A percentile compares a stretch with the other conserved stretches of the same genome.
These are phyloP conservation scores for Lipotes vexillifer DNA, from an alignment of 2,113 vertebrate species.

Conservation along the genomic window DNA sequence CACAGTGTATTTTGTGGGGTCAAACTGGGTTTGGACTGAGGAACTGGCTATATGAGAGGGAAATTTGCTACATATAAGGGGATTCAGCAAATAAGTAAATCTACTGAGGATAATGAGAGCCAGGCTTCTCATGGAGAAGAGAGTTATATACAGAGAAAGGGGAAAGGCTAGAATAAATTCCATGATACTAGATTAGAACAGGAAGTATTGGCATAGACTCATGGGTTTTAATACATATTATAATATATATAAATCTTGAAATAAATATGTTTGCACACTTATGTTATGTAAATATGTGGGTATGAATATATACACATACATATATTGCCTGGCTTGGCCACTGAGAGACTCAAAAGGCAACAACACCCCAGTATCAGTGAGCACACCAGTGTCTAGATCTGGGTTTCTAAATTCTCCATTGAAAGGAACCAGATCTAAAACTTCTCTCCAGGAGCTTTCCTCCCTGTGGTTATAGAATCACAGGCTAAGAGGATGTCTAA, in stretches of 20 bases:
- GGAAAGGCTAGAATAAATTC: neutral
- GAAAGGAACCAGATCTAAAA: neutral
- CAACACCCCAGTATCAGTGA: neutral
- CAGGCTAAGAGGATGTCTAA: neutral
- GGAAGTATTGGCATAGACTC: neutral
- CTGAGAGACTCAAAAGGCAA: neutral
- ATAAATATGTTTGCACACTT: neutral
- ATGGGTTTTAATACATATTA: neutral
- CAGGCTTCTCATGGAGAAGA: neutral
- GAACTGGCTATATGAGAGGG: neutral
- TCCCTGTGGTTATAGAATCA: neutral
- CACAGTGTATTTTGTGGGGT: neutral
- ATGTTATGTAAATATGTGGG: neutral
- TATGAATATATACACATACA: neutral
- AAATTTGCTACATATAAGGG: neutral
- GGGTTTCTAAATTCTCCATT: neutral
- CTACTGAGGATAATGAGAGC: neutral
- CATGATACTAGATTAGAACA: neutral
- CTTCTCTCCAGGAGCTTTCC: fast-evolving
- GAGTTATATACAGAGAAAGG: neutral
- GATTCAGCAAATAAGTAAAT: neutral
- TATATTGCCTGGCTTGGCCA: neutral
- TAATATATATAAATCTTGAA: neutral
- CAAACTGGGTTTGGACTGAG: neutral
- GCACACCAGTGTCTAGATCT: neutral